A percentile compares a stretch with the other conserved stretches of the same genome.
phyloP scores from a whole-genome alignment of 2,888 invertebrate genomes.

The Tenthredo amoena region DNA sequence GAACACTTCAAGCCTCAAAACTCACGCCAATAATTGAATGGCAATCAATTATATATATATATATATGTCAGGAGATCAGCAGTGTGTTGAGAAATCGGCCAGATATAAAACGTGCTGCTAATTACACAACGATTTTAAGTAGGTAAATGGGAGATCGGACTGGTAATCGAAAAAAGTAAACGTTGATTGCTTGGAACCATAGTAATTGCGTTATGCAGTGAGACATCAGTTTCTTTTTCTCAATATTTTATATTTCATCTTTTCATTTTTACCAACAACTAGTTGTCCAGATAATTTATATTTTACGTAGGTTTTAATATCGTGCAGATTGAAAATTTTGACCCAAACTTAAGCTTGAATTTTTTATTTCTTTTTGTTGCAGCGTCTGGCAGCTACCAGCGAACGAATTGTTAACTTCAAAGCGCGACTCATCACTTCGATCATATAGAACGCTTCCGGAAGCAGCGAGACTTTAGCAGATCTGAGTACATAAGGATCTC shows the following conservation, averaged over 20 bases:
- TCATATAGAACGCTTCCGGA: conserved; percentile 82
- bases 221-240: background rate
- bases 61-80: background rate
- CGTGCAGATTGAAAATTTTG: background rate
- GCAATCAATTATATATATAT: background rate
- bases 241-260: background rate
- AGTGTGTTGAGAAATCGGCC: background rate
- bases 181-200: background rate
- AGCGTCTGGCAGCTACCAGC: conserved; percentile 93
- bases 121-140: background rate
- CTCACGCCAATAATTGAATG: background rate
- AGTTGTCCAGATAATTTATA: background rate
- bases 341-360: conserved; percentile 10
- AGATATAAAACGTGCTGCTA: background rate
- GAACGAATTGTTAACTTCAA: conserved; percentile 96
- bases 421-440: conserved; percentile 93
- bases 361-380: conserved; percentile 70
- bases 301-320: background rate
- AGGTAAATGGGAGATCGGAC: background rate
- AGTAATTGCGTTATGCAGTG: background rate
- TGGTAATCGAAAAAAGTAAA: background rate
- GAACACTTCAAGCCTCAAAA: background rate
- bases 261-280: background rate
- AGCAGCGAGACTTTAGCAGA: conserved; percentile 21
- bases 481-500: background rate